phyloP scores from a whole-genome alignment of 2,113 vertebrate species.

The Catharus bicknelli region DNA sequence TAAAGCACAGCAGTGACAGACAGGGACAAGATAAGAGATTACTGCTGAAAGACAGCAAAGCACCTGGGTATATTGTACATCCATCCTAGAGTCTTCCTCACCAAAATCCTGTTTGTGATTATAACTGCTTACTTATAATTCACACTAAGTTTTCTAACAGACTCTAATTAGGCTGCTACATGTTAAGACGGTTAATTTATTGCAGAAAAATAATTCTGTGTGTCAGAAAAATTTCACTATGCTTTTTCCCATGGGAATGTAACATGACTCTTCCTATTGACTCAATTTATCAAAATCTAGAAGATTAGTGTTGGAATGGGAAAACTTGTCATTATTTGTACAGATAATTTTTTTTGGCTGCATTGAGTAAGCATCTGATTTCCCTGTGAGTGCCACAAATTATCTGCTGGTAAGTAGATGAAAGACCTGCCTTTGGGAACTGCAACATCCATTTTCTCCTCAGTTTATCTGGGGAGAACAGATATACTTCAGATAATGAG shows the following conservation, averaged over 20 bases:
- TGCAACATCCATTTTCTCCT: neutral
- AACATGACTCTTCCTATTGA: neutral
- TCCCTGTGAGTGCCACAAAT: neutral
- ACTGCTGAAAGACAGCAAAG: neutral
- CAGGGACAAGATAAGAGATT: neutral
- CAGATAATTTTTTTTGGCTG: neutral
- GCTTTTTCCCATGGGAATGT: neutral
- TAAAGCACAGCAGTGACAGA: neutral
- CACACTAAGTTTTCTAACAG: neutral
- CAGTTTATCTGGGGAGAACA: neutral
- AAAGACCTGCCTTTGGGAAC: neutral
- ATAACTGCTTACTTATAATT: neutral
- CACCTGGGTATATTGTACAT: neutral
- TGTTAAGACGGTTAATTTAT: neutral
- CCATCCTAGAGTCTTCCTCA: neutral
- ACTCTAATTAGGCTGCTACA: neutral
- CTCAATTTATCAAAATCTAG: neutral
- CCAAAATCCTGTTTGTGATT: neutral
- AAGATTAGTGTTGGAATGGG: neutral
- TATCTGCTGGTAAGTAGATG: neutral
- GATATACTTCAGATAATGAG: neutral
- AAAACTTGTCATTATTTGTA: neutral
- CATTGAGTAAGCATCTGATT: neutral
- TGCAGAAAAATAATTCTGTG: neutral
- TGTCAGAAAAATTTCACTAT: neutral